These are phyloP conservation scores for Aphidius ervi DNA, from an alignment of 1,140 invertebrate genomes.

Conservation along the genomic window DNA sequence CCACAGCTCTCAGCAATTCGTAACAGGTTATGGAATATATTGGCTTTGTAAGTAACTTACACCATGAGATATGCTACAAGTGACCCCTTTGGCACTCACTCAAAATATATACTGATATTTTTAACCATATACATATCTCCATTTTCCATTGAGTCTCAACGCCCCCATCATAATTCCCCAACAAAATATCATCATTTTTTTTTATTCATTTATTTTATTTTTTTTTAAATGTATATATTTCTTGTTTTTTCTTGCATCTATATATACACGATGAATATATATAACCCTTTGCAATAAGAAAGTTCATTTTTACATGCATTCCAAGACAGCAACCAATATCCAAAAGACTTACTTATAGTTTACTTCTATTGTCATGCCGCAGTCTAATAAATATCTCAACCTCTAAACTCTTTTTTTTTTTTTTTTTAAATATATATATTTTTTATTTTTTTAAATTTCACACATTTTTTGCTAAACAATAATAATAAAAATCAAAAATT, in stretches of 20 bases:
- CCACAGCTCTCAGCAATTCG: constrained; percentile 17
- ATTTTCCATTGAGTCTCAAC: too few species aligned
- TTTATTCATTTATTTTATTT: too few species aligned
- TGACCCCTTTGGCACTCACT: constrained; percentile 23
- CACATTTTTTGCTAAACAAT: too few species aligned
- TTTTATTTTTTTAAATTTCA: not conserved
- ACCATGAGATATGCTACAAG: constrained; percentile 25
- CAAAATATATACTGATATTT: constrained; percentile 15
- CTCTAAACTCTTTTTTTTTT: not conserved
- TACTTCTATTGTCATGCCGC: not conserved
- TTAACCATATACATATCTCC: not conserved
- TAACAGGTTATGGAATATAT: constrained; percentile 22
- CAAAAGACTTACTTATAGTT: constrained; percentile 2
- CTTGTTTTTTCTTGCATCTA: not conserved
- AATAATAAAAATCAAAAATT: too few species aligned
- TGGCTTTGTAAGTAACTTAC: constrained; percentile 29
- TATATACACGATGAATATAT: constrained; percentile 1
- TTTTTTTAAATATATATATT: constrained; percentile 9
- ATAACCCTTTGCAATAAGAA: not conserved
- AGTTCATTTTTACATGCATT: too few species aligned
- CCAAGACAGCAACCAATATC: not conserved
- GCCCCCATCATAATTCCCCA: too few species aligned
- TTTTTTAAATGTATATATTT: not conserved
- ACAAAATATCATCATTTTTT: too few species aligned
- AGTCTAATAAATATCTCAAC: constrained; percentile 16